phyloP scores from a whole-genome alignment of 1,140 invertebrate species.

The Drosophila nigromelanica region DNA sequence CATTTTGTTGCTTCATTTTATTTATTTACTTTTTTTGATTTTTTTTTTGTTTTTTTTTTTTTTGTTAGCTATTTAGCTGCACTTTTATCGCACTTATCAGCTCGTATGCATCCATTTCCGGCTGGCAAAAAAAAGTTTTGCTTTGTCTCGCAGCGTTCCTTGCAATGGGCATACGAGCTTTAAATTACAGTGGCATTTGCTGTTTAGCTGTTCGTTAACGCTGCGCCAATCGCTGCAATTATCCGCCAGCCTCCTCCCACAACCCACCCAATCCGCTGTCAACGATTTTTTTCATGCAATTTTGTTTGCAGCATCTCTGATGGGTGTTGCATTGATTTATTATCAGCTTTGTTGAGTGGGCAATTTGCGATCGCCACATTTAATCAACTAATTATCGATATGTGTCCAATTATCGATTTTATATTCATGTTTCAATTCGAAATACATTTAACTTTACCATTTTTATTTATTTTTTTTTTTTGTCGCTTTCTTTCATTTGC shows the following conservation, averaged over 20 bases:
- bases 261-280: not conserved
- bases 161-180: too few relatives aligned
- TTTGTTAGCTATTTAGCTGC: constrained; percentile 31
- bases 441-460: not conserved
- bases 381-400: constrained; percentile 10
- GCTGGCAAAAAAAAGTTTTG: constrained; percentile 14
- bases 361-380: constrained; percentile 14
- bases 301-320: constrained; percentile 15
- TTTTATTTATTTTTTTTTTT: not conserved
- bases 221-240: constrained; percentile 30
- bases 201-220: constrained; percentile 24
- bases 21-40: not conserved
- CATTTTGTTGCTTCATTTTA: not conserved
- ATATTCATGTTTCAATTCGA: not conserved
- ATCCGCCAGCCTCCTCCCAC: not conserved
- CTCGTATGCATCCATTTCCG: constrained; percentile 41
- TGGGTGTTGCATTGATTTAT: constrained; percentile 32
- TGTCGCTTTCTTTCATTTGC: not conserved
- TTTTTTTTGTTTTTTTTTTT: constrained; percentile 1
- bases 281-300: constrained; percentile 28
- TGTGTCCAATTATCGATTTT: constrained; percentile 3
- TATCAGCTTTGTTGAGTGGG: constrained; percentile 23
- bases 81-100: constrained; percentile 45
- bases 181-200: constrained; percentile 12
- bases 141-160: constrained; percentile 10